Evolutionary conservation across 2,888 invertebrate genomes (phyloP), one percentile per base, ranked within the genome.

Genomic region (Yponomeuta cagnagella): DNA sequence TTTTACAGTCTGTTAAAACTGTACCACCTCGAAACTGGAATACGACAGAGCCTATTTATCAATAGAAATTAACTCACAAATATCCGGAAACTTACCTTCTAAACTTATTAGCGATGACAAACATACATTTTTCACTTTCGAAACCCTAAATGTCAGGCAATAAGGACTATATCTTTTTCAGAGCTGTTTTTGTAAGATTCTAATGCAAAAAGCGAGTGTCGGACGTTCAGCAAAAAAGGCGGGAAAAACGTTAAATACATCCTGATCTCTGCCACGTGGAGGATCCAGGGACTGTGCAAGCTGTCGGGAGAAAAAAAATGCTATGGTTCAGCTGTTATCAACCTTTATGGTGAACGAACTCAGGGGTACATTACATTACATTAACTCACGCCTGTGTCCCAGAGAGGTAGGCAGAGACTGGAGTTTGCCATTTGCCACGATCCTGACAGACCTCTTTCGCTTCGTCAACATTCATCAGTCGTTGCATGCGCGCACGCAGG

Each of bases 181-280:
- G 12, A 4, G 52, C 15, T 58, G 12, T 15, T 58, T 15, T 15
- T 58, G 52, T 15, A 58, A 58, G 52, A 15, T 58, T 58, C 15
- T 6, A 3, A 12, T 12, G 12, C 31, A 65, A 65, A 31, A 65
- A 65, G 12, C 9, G 30, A 31, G 64, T 2, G 64, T 31, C 64
- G 2, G 15, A 3, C 15, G 52, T 12, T 12, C 12, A 65, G 65
- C 6, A 65, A 65, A 65, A 65, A 65, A 12, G 31, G 64, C 31
- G 1, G 31, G 31, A 33, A 65, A 65, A 65, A 65, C 23, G 30
- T 65, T 65, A 65, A 65, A 65, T 65, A 64, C 64, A 33, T 65
- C 65, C 65, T 65, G 52, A 65, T 65, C 33, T 4, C 10, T 12
- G 65, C 65, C 65, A 65, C 65, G 65, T 65, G 65, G 31, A 65